These are phyloP conservation scores for Zophobas morio DNA, from an alignment of 1,140 invertebrate genomes.

Conservation along the genomic window DNA sequence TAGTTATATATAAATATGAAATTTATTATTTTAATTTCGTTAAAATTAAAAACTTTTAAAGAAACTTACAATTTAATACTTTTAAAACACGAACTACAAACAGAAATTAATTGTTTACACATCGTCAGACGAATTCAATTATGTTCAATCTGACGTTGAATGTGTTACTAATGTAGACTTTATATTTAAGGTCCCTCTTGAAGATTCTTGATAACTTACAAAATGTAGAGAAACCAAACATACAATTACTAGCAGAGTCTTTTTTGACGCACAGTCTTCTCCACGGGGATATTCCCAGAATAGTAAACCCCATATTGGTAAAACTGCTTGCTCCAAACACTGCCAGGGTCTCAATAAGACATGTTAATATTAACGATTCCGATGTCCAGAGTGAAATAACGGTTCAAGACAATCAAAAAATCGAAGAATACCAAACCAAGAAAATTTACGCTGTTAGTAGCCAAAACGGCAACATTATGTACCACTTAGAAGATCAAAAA, in stretches of 20 bases:
- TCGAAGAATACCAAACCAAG: slow-evolving; percentile 69
- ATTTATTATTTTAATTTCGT: no score
- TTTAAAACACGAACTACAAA: not conserved
- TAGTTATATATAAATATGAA: not conserved
- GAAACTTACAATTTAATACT: not conserved
- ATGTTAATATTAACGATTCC: slow-evolving; percentile 84
- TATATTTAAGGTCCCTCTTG: slow-evolving; percentile 75
- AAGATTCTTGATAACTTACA: slow-evolving; percentile 86
- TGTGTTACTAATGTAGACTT: not conserved
- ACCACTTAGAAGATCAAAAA: slow-evolving; percentile 77
- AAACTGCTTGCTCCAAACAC: slow-evolving; percentile 88
- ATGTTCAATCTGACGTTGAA: not conserved
- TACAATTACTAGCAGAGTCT: slow-evolving; percentile 80
- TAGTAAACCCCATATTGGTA: slow-evolving; percentile 85
- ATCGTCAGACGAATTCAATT: not conserved
- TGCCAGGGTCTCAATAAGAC: slow-evolving; percentile 87
- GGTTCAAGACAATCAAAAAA: slow-evolving; percentile 65
- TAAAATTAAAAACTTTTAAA: not conserved
- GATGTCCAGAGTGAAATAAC: slow-evolving; percentile 68
- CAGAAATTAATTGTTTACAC: no score
- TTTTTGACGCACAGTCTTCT: slow-evolving; percentile 84
- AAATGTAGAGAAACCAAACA: slow-evolving; percentile 75
- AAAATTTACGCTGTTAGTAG: slow-evolving; percentile 90
- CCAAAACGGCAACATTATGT: slow-evolving; percentile 88
- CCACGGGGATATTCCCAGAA: slow-evolving; percentile 82